These are phyloP conservation scores for Rhagonycha lutea DNA, from an alignment of 2,888 invertebrate species.

Conservation along the genomic window DNA sequence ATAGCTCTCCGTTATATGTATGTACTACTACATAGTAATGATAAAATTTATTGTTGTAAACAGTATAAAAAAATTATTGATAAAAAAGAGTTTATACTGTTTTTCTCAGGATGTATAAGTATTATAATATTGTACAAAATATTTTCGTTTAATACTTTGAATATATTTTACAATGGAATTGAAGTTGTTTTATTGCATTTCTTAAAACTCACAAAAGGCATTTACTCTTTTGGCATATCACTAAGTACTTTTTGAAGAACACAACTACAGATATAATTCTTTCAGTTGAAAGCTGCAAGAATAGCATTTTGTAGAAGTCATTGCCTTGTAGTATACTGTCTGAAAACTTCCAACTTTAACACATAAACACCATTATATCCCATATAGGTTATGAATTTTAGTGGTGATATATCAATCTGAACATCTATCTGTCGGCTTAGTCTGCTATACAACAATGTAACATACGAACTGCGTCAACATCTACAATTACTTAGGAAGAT, in stretches of 20 bases:
- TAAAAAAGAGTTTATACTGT: neutral
- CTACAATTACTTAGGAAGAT: slow-evolving; percentile 22
- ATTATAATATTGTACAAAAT: neutral
- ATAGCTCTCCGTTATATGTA: neutral
- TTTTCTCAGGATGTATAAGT: neutral
- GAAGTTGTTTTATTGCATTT: slow-evolving; percentile 9
- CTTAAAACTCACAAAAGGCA: slow-evolving; percentile 17
- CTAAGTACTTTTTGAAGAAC: slow-evolving; percentile 22
- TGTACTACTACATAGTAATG: neutral
- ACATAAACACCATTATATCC: slow-evolving; percentile 29
- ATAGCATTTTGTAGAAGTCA: slow-evolving; percentile 27
- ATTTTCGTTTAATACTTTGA: neutral
- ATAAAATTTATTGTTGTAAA: neutral
- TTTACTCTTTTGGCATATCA: slow-evolving; percentile 23
- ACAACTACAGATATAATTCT: slow-evolving; percentile 22
- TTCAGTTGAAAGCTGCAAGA: slow-evolving; percentile 17
- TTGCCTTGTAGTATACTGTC: slow-evolving; percentile 26
- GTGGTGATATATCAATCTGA: slow-evolving; percentile 34
- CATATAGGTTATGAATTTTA: slow-evolving; percentile 30
- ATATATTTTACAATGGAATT: neutral
- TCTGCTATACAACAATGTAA: slow-evolving; percentile 32
- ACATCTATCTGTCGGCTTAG: slow-evolving; percentile 30
- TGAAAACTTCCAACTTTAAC: slow-evolving; percentile 26
- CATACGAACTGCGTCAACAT: slow-evolving; percentile 22
- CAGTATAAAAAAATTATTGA: neutral